Evolutionary conservation across 2,113 vertebrate species (phyloP), one percentile per base, ranked within the genome.

Genomic region (Setophaga petechia): DNA sequence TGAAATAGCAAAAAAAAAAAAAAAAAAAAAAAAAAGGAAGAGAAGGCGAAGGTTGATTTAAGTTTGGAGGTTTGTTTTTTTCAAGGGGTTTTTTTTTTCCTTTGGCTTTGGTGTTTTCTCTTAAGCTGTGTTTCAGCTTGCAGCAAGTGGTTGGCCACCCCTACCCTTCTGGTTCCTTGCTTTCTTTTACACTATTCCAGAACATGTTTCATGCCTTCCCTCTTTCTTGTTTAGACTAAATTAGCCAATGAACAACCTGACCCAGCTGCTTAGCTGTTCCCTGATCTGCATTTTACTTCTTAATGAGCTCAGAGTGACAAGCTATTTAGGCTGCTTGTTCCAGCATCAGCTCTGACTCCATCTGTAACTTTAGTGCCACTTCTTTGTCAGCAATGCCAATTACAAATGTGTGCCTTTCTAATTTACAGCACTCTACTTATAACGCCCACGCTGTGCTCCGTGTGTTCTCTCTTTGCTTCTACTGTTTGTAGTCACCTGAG

Each of bases 251-350:
- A 97, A 97, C 97, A 97, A 97, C 97, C 97, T 97, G 97, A 97
- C 97, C 97, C 97, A 97, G 97, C 96, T 97, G 97, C 97, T 97
- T 97, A 97, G 95, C 97, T 97, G 97, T 97, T 97, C 96, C 96
- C 97, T 97, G 97, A 97, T 97, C 97, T 97, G 97, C 97, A 97
- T 97, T 97, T 97, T 97, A 97, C 97, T 97, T 96, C 97, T 97
- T 97, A 97, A 97, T 97, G 97, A 97, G 97, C 97, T 97, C 96
- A 97, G 96, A 97, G 96, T 97, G 97, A 97, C 97, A 97, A 97
- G 96, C 97, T 97, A 97, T 97, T 97, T 97, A 97, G 97, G 95
- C 95, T 97, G 96, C 97, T 97, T 93, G 97, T 97, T 97, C 97
- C 97, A 97, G 97, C 97, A 97, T 97, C 97, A 97, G 97, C 96